phyloP scores from a whole-genome alignment of 2,797 vertebrate genomes.

The Notolepis coatsorum region DNA sequence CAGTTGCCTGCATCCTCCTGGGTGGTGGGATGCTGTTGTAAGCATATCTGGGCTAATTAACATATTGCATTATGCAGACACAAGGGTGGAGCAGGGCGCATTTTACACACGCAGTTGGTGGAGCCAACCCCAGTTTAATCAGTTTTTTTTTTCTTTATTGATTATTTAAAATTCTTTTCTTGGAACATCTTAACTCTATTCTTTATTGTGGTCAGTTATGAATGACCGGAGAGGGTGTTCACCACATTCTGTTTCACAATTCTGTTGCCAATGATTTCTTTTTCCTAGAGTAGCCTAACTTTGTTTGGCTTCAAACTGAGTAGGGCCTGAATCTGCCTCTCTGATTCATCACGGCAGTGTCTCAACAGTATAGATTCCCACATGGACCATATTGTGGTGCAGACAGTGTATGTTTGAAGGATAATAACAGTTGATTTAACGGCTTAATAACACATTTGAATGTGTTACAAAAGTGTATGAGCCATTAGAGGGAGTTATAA shows the following conservation, averaged over 20 bases:
- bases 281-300: neutral
- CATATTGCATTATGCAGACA: constrained; percentile 17
- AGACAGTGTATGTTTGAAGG: constrained; percentile 1
- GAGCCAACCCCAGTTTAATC: too few species aligned
- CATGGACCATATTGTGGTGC: constrained; percentile 16
- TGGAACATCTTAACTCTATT: constrained; percentile 26
- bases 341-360: neutral
- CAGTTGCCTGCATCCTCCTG: too few species aligned
- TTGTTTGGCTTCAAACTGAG: neutral
- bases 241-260: constrained; percentile 9
- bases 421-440: too few species aligned
- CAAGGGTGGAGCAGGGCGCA: constrained; percentile 30
- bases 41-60: constrained; percentile 19
- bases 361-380: neutral
- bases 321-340: neutral
- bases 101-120: neutral
- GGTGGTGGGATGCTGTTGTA: too few species aligned
- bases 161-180: too few species aligned
- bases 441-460: too few species aligned
- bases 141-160: constrained; percentile 53
- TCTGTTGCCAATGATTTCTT: constrained; percentile 1
- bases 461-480: too few species aligned
- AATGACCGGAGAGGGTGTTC: constrained; percentile 19
- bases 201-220: neutral
- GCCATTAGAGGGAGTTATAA: too few species aligned